Evolutionary conservation across 1,140 invertebrate genomes (phyloP).

Genomic region (Nebria ingens): DNA sequence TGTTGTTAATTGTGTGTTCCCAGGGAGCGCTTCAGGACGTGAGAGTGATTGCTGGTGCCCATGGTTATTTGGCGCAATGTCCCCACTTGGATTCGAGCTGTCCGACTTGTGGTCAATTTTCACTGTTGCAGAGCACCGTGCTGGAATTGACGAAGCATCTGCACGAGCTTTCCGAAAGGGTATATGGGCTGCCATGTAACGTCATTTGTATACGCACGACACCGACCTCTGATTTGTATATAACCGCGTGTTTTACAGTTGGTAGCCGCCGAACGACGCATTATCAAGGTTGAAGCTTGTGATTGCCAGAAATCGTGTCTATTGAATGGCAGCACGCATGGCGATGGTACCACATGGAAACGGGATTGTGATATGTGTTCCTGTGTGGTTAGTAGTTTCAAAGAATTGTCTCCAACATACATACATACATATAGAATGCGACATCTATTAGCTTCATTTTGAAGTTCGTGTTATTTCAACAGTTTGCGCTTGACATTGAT

Average conservation of each 20-base stretch:
- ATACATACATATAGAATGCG: no score
- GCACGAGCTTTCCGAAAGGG: conserved; percentile 58
- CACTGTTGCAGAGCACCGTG: conserved; percentile 65
- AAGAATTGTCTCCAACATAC: no score
- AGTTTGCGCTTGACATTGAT: no score
- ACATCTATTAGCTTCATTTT: no score
- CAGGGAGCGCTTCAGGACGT: conserved; percentile 84
- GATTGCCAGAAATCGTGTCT: conserved; percentile 81
- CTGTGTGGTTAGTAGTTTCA: conserved; percentile 54
- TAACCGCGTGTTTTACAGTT: conserved; percentile 49
- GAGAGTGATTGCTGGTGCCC: conserved; percentile 67
- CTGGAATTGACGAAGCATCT: conserved; percentile 52
- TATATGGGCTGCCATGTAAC: conserved; percentile 39
- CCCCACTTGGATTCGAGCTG: conserved; percentile 74
- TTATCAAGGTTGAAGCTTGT: conserved; percentile 71
- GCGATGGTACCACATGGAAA: conserved; percentile 74
- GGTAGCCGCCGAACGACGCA: conserved; percentile 59
- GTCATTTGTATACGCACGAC: conserved; percentile 24
- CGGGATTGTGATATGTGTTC: conserved; percentile 70
- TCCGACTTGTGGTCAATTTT: conserved; percentile 83
- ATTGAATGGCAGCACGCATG: conserved; percentile 64
- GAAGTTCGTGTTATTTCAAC: no score
- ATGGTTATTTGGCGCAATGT: conserved; percentile 79
- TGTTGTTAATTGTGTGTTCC: conserved; percentile 10
- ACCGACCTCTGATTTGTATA: conserved; percentile 27